Evolutionary conservation across 2,797 vertebrate species (phyloP).

Genomic region (Triplophysa yarkandensis): DNA sequence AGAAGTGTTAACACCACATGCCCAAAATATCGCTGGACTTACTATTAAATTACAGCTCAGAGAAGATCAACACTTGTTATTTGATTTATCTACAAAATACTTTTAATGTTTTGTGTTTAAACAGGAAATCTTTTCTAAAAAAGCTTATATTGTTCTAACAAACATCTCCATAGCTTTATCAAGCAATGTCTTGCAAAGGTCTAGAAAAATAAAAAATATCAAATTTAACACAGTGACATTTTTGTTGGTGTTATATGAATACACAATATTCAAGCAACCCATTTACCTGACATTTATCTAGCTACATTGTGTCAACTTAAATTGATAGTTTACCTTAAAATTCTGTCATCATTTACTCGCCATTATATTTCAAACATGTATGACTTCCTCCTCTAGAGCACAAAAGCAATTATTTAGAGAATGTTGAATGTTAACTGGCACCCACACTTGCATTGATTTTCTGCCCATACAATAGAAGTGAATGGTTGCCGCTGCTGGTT

Average conservation of each 20-base stretch:
- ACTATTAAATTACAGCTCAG: slow-evolving; percentile 31
- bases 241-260: background rate
- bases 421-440: no score
- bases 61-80: slow-evolving; percentile 23
- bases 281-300: no score
- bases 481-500: no score
- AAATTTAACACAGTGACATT: background rate
- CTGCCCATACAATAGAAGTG: no score
- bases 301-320: no score
- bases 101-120: background rate
- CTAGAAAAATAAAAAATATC: background rate
- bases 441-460: no score
- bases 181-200: background rate
- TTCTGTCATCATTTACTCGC: no score
- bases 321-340: no score
- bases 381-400: no score
- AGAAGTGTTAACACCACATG: slow-evolving; percentile 30
- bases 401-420: no score
- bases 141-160: background rate
- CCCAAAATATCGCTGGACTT: slow-evolving; percentile 36
- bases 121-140: background rate
- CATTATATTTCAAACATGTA: no score
- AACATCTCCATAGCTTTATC: background rate
- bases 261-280: no score
- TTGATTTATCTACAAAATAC: background rate